A percentile compares a stretch with the other conserved stretches of the same genome.
Evolutionary conservation across 2,888 invertebrate genomes (phyloP).

Genomic region (Hirtodrosophila duncani): DNA sequence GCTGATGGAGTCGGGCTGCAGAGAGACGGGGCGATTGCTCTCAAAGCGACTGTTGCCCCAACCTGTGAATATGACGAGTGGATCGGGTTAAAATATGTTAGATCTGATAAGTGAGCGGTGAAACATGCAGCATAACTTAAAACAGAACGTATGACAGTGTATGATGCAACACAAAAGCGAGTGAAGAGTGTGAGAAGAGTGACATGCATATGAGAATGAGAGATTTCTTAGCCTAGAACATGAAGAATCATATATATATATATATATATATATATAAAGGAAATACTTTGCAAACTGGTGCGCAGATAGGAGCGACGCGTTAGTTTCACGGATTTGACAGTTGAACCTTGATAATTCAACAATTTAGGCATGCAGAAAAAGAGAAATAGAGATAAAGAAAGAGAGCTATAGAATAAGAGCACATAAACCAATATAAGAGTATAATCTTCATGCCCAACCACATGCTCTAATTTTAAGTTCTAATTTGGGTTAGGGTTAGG

Average conservation of each 20-base stretch:
- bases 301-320: constrained; percentile 75
- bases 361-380: constrained; percentile 51
- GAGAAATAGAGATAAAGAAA: constrained; percentile 12
- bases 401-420: constrained; percentile 4
- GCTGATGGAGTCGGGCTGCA: constrained; percentile 74
- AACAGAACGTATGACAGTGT: constrained; percentile 18
- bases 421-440: constrained; percentile 9
- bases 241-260: neutral
- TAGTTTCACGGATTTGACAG: constrained; percentile 69
- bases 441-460: constrained; percentile 32
- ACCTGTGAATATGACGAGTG: constrained; percentile 60
- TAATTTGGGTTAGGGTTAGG: constrained; percentile 22
- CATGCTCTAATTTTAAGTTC: constrained; percentile 18
- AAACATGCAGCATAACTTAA: constrained; percentile 45
- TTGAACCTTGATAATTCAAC: constrained; percentile 45
- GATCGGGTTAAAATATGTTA: neutral
- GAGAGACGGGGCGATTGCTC: constrained; percentile 75
- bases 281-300: constrained; percentile 76
- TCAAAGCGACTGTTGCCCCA: constrained; percentile 78
- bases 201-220: neutral
- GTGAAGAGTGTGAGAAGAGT: constrained; percentile 6
- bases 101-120: neutral
- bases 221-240: neutral
- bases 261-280: neutral
- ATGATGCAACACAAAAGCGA: constrained; percentile 27